Percentiles rank a stretch among this genome's conserved stretches.
These are phyloP conservation scores for Xestia xanthographa DNA, from an alignment of 2,888 invertebrate species.

Conservation along the genomic window DNA sequence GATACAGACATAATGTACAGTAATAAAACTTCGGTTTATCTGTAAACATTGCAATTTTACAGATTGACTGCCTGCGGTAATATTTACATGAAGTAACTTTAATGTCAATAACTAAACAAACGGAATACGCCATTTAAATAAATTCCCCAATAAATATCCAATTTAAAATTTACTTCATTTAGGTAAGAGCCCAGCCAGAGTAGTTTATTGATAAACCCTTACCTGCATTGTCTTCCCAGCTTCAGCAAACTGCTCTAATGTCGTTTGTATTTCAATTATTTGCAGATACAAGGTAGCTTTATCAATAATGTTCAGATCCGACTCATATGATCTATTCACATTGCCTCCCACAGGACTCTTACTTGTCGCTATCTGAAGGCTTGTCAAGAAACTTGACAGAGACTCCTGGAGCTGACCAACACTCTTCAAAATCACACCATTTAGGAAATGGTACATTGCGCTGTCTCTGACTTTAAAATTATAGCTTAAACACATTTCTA, in stretches of 20 bases:
- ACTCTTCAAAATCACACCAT: slow-evolving; percentile 95
- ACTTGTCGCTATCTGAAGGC: slow-evolving; percentile 92
- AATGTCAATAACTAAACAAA: not conserved
- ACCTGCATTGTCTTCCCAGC: slow-evolving; percentile 95
- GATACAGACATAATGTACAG: slow-evolving; percentile 7
- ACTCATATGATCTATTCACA: slow-evolving; percentile 77
- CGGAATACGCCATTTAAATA: not conserved
- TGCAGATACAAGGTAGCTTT: slow-evolving; percentile 97
- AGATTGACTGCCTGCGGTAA: not conserved
- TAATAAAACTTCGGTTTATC: not conserved
- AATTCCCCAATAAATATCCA: not conserved
- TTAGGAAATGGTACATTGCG: slow-evolving; percentile 96
- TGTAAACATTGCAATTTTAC: slow-evolving; percentile 27
- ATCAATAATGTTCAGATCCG: slow-evolving; percentile 92
- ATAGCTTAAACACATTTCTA: slow-evolving; percentile 97
- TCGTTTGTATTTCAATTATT: slow-evolving; percentile 94
- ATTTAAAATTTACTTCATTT: not conserved
- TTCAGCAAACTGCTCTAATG: slow-evolving; percentile 93
- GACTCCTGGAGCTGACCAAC: slow-evolving; percentile 93
- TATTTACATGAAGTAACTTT: not conserved
- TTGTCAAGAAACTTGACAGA: slow-evolving; percentile 93
- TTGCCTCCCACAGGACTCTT: slow-evolving; percentile 75
- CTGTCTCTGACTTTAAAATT: slow-evolving; percentile 98
- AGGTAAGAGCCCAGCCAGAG: not conserved
- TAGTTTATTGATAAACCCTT: slow-evolving; percentile 29